Evolutionary conservation across 2,888 invertebrate species (phyloP).

Genomic region (Drosophila koepferae): DNA sequence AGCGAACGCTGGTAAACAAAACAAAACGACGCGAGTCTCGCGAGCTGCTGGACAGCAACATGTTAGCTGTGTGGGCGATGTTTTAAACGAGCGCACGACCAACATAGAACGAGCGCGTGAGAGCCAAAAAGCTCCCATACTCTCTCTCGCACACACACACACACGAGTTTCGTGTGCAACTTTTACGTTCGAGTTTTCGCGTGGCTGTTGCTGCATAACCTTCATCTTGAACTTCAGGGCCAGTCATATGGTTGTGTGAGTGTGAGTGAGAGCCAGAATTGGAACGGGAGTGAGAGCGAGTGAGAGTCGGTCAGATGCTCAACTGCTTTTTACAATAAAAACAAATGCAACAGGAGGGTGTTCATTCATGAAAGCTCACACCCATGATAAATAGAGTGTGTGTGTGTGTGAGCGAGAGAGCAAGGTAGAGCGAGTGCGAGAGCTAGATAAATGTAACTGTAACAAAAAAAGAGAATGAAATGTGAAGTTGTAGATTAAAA

Average conservation of each 20-base stretch:
- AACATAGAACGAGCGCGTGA: slow-evolving; percentile 8
- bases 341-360: slow-evolving; percentile 81
- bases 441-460: slow-evolving; percentile 12
- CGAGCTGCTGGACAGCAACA: slow-evolving; percentile 58
- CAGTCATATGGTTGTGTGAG: slow-evolving; percentile 22
- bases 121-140: slow-evolving; percentile 36
- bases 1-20: slow-evolving; percentile 63
- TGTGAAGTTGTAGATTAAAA: slow-evolving; percentile 18
- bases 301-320: slow-evolving; percentile 20
- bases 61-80: slow-evolving; percentile 49
- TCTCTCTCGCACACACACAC: background rate
- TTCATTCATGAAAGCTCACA: slow-evolving; percentile 73
- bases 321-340: slow-evolving; percentile 63
- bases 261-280: slow-evolving; percentile 1
- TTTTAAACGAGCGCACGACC: slow-evolving; percentile 18
- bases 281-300: slow-evolving; percentile 4
- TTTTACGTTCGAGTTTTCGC: slow-evolving; percentile 49
- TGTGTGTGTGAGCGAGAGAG: background rate
- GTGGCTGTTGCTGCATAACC: slow-evolving; percentile 59
- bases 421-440: background rate
- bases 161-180: slow-evolving; percentile 7
- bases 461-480: slow-evolving; percentile 11
- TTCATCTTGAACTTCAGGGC: slow-evolving; percentile 79
- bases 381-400: slow-evolving; percentile 22
- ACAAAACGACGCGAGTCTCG: slow-evolving; percentile 56